Evolutionary conservation across 2,113 vertebrate species (phyloP), one percentile per base, ranked within the genome.

Genomic region (Odobenus rosmarus): DNA sequence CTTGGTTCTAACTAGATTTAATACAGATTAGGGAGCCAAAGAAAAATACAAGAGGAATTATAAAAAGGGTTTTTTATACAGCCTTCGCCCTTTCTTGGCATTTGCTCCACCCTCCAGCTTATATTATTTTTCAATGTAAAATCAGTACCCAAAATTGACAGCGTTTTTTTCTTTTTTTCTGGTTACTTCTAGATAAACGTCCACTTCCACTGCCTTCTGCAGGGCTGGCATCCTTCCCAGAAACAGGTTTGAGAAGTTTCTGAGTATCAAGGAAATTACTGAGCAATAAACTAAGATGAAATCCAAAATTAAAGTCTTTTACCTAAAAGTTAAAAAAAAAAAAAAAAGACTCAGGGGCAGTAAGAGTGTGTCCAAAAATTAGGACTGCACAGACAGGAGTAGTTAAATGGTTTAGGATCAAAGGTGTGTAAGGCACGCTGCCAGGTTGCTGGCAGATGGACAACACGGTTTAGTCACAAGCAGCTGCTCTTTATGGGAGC

Each of bases 241-340:
- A 95, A 87, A 88, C 7, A 57, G 62, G 46, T 88, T 62, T 91
- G 82, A 85, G 77, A 91, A 64, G 18, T 24, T 55, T 51, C 14
- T n/a, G 80, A 86, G 26, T 24, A 93, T 39, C 46, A 74, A 49
- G 57, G 49, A 95, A 85, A 97, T 67, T 64, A 93, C 85, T 86
- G 64, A 79, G 51, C 28, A 76, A 19, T 49, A 95, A 87, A 90
- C 16, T 72, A 76, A 39, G 2, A 39, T 19, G 33, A 92, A 88
- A 93, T 74, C 36, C 33, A 80, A 85, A 84, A 93, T 53, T 55
- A 81, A 80, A 39, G n/a, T 57, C 55, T 31, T 88, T 71, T 71
- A 46, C 42, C 33, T 77, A 46, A 46, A 59, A 84, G 84, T 64
- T 51, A 39, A 51, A 18, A 76, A 31, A 69, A 72, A 10, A 72